A percentile compares a stretch with the other conserved stretches of the same genome.
Evolutionary conservation across 35 echinoderm and acorn worm genomes (phyloP).

Genomic region (Patiria miniata): DNA sequence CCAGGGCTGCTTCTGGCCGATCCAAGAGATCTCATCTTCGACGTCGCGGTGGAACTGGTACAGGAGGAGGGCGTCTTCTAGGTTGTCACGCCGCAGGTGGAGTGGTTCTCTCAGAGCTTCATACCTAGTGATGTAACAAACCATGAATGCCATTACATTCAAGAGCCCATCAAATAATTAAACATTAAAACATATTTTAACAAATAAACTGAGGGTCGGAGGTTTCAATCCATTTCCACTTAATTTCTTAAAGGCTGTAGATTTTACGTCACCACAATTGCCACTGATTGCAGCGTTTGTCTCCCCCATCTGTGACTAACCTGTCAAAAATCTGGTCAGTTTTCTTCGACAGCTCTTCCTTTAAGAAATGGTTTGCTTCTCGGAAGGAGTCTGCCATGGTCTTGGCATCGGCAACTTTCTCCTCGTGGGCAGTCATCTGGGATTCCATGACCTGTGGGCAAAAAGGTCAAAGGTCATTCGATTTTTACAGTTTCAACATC

Average conservation of each 20-base stretch:
- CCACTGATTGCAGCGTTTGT: no score
- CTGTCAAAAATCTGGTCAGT: conserved; percentile 35
- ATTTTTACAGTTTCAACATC: no score
- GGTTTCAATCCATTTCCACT: no score
- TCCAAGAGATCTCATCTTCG: conserved; percentile 93
- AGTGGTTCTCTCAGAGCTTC: conserved; percentile 51
- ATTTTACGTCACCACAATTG: no score
- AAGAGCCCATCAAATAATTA: no score
- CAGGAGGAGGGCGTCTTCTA: conserved; percentile 62
- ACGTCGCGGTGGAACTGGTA: conserved; percentile 77
- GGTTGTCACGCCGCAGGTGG: conserved; percentile 13
- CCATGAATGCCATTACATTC: no score
- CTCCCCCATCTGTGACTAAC: not conserved
- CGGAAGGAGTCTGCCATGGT: conserved; percentile 50
- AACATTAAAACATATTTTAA: no score
- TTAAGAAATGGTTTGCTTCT: conserved; percentile 59
- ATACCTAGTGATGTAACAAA: conserved; percentile 39
- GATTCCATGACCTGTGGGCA: conserved; percentile 47
- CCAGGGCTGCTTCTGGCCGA: conserved; percentile 65
- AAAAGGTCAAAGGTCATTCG: not conserved
- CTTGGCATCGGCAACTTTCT: conserved; percentile 55
- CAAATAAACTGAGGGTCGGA: no score
- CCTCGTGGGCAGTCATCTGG: conserved; percentile 53
- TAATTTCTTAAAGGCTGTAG: no score
- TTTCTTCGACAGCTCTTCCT: conserved; percentile 52